phyloP scores from a whole-genome alignment of 23 tunicate species.

The Oikopleura vanhoeffeni region DNA sequence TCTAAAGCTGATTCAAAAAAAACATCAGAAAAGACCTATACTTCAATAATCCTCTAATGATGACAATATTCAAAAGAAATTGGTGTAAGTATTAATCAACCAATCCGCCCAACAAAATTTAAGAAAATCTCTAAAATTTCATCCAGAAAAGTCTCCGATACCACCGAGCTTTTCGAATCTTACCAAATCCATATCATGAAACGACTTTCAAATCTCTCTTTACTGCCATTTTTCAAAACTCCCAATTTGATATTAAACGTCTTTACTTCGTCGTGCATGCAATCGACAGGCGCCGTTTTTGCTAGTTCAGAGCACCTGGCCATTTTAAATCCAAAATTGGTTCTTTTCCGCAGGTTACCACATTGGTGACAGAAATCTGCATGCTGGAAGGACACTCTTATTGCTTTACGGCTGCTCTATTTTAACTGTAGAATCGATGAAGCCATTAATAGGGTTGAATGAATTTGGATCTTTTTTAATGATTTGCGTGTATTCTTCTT shows the following conservation, averaged over 20 bases:
- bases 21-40: too few species aligned
- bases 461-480: too few species aligned
- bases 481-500: too few species aligned
- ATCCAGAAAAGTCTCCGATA: neutral
- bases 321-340: constrained; percentile 13
- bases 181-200: neutral
- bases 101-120: constrained; percentile 27
- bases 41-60: constrained; percentile 83
- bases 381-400: constrained; percentile 96
- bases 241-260: neutral
- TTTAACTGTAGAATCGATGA: constrained; percentile 33
- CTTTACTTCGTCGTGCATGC: constrained; percentile 6
- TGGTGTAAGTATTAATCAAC: constrained; percentile 34
- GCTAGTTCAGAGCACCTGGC: constrained; percentile 38
- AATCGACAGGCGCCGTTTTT: constrained; percentile 40
- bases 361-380: constrained; percentile 66
- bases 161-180: neutral
- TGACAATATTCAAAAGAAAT: constrained; percentile 43
- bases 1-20: too few species aligned
- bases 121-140: constrained; percentile 6
- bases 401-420: constrained; percentile 63
- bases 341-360: constrained; percentile 92
- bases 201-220: neutral
- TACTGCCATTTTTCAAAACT: neutral
- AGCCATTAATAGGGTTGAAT: neutral